Evolutionary conservation across 2,888 invertebrate genomes (phyloP).

Genomic region (Autographa pulchrina): DNA sequence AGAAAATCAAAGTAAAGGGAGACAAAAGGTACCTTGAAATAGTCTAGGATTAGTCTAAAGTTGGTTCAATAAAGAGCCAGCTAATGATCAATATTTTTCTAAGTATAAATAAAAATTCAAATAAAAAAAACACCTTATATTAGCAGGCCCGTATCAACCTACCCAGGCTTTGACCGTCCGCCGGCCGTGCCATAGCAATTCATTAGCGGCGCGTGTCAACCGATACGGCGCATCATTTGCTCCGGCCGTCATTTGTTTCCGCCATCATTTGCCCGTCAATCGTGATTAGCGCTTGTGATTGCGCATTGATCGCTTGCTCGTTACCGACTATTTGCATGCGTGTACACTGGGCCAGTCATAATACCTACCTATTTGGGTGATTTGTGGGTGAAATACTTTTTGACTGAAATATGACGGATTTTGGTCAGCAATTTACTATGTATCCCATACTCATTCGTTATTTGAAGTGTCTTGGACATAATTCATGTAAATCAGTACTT

Average conservation of each 20-base stretch:
- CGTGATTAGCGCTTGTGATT: constrained; percentile 80
- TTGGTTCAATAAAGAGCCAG: no score
- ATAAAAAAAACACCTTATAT: no score
- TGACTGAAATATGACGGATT: no score
- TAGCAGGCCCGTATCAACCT: background rate
- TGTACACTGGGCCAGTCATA: constrained; percentile 36
- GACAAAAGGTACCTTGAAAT: background rate
- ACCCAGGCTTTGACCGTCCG: constrained; percentile 10
- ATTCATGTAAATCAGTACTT: no score
- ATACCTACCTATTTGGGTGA: constrained; percentile 42
- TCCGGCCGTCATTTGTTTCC: constrained; percentile 68
- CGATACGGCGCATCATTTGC: constrained; percentile 61
- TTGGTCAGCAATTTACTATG: no score
- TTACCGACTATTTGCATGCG: constrained; percentile 55
- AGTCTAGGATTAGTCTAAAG: no score
- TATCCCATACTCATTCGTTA: no score
- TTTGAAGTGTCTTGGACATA: no score
- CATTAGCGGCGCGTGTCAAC: constrained; percentile 66
- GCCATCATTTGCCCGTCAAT: constrained; percentile 72
- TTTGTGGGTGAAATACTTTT: constrained; percentile 11
- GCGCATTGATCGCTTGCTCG: constrained; percentile 71
- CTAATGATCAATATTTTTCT: no score
- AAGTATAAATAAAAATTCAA: no score
- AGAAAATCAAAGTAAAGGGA: background rate
- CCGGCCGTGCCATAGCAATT: constrained; percentile 62